Conservation (phyloP, 2,797 vertebrate genomes). For the Danio albolineatus region DNA sequence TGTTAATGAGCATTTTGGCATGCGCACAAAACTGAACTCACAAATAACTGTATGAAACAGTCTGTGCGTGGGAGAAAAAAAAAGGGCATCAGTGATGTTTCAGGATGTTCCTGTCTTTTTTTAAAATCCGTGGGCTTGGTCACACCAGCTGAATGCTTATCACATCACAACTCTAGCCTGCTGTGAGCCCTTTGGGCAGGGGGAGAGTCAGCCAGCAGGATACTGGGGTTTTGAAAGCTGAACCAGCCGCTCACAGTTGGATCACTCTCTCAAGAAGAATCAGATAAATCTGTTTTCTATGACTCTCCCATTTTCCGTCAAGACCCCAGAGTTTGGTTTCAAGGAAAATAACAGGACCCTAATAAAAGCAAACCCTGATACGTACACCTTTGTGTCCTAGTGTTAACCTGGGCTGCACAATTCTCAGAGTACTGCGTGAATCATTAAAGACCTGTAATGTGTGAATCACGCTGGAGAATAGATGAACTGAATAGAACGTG, state of each 20-base stretch:
- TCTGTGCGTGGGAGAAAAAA: neutral
- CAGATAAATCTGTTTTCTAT: slow-evolving; percentile 36
- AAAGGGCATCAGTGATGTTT: neutral
- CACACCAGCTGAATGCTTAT: slow-evolving; percentile 6
- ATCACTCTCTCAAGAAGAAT: slow-evolving; percentile 19
- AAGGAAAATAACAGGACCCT: slow-evolving; percentile 33
- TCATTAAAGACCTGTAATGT: neutral
- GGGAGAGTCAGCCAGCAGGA: slow-evolving; percentile 20
- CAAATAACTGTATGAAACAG: neutral
- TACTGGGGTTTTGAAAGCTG: slow-evolving; percentile 27
- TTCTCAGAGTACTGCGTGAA: slow-evolving; percentile 25
- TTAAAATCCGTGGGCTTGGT: neutral
- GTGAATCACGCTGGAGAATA: neutral
- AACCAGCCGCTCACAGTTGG: slow-evolving; percentile 28
- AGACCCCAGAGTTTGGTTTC: slow-evolving; percentile 28
- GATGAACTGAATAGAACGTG: neutral
- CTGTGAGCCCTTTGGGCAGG: slow-evolving; percentile 1
- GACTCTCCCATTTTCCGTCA: slow-evolving; percentile 19
- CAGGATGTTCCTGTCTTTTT: slow-evolving; percentile 11
- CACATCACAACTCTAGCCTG: slow-evolving; percentile 12
- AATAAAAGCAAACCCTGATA: slow-evolving; percentile 8
- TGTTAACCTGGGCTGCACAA: neutral
- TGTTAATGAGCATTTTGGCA: slow-evolving; percentile 6
- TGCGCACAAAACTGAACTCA: slow-evolving; percentile 10
- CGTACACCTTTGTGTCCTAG: slow-evolving; percentile 1